Evolutionary conservation across 2,888 invertebrate species (phyloP).

Genomic region (Sipha maydis): DNA sequence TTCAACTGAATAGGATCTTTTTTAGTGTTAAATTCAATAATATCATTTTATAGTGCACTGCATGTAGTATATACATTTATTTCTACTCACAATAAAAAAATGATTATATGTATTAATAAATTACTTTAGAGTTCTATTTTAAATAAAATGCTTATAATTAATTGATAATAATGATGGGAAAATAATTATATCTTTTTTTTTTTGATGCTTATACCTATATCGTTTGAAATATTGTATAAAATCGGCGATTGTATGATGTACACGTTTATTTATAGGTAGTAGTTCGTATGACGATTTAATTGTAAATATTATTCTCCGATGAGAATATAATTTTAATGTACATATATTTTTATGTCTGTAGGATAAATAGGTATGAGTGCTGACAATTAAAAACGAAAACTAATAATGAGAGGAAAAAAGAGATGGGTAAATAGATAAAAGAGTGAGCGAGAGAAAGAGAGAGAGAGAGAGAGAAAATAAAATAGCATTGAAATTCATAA

Average conservation of each 20-base stretch:
- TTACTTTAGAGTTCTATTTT: not conserved
- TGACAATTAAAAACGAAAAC: conserved; percentile 36
- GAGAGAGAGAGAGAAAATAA: not conserved
- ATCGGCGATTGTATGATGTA: not conserved
- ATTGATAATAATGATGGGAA: not conserved
- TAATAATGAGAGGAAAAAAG: not conserved
- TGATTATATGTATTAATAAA: no score
- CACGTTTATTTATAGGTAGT: not conserved
- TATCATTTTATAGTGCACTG: no score
- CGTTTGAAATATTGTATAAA: not conserved
- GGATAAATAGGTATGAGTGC: not conserved
- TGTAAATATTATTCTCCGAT: not conserved
- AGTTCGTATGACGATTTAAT: not conserved
- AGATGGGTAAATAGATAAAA: no score
- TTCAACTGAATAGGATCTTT: no score
- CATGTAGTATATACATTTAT: no score
- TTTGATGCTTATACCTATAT: no score
- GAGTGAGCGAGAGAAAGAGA: not conserved
- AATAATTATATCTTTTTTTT: not conserved
- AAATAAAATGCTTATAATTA: not conserved
- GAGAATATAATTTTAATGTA: not conserved
- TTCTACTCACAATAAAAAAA: no score
- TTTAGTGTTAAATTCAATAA: no score
- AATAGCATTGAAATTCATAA: conserved; percentile 1
- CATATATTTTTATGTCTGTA: not conserved